Percentiles rank a stretch among this genome's conserved stretches.
Conservation (phyloP, 1,140 invertebrate genomes). For the Nylanderia fulva region DNA sequence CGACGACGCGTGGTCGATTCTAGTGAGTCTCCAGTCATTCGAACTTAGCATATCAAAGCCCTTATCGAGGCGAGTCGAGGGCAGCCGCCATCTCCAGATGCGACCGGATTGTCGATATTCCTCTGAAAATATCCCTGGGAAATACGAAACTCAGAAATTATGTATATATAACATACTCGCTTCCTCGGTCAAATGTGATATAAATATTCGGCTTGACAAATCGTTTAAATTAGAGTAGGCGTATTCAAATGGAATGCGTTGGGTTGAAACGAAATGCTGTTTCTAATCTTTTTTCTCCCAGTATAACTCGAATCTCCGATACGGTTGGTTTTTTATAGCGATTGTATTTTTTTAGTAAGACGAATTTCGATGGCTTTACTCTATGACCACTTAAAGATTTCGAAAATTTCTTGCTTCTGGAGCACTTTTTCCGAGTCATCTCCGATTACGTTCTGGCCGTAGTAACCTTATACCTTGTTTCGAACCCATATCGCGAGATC, state of each 20-base stretch:
- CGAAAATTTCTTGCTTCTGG: conserved; percentile 51
- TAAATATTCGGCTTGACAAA: conserved; percentile 69
- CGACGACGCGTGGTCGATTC: conserved; percentile 74
- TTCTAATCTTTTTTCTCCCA: not conserved
- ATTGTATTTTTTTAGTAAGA: not conserved
- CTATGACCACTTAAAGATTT: not conserved
- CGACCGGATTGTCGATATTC: conserved; percentile 78
- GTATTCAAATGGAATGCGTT: conserved; percentile 10
- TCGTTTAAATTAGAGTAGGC: conserved; percentile 32
- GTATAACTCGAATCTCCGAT: not conserved
- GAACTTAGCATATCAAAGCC: conserved; percentile 84
- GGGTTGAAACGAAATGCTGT: not conserved
- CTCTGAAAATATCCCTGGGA: conserved; percentile 76
- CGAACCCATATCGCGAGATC: conserved; percentile 48
- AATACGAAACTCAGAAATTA: conserved; percentile 78
- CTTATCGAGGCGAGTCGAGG: conserved; percentile 74
- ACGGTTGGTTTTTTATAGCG: not conserved
- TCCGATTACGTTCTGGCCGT: conserved; percentile 48
- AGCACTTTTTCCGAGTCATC: conserved; percentile 56
- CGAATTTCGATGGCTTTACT: conserved; percentile 30
- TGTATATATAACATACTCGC: conserved; percentile 29
- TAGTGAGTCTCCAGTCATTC: conserved; percentile 79
- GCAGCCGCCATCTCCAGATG: conserved; percentile 53
- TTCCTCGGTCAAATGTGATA: conserved; percentile 55
- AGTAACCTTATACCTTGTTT: conserved; percentile 56